These are phyloP conservation scores for Parthenolecanium corni DNA, from an alignment of 2,888 invertebrate genomes.

Conservation along the genomic window DNA sequence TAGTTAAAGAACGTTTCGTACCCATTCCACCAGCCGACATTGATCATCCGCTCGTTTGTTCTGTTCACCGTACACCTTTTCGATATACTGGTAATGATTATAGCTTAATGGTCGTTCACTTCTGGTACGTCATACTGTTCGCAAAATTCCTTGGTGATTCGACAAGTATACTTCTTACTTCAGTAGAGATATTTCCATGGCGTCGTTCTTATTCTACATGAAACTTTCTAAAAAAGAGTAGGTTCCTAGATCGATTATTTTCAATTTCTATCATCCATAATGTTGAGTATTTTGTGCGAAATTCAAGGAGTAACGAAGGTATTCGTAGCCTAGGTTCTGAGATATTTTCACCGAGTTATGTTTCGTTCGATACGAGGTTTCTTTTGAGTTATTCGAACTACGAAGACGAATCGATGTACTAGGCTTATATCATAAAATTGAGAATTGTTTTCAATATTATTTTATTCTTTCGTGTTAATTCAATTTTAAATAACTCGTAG, in stretches of 20 bases:
- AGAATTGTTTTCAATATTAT: not conserved
- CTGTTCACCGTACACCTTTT: not conserved
- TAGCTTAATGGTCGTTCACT: no score
- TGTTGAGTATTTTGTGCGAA: no score
- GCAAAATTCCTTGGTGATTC: no score
- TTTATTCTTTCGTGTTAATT: not conserved
- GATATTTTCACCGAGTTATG: not conserved
- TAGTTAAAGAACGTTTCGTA: conserved; percentile 3
- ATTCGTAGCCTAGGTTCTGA: not conserved
- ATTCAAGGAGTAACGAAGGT: not conserved
- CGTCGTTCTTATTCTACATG: not conserved
- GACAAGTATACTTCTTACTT: no score
- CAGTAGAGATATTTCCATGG: no score
- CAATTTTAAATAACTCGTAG: not conserved
- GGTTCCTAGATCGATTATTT: no score
- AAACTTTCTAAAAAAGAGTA: not conserved
- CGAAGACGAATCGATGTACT: not conserved
- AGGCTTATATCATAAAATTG: not conserved
- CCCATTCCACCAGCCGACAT: conserved; percentile 1
- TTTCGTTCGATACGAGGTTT: no score
- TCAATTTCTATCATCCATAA: no score
- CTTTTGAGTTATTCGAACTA: not conserved
- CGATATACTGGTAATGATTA: conserved; percentile 7
- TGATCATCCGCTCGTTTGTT: conserved; percentile 10
- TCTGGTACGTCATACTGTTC: no score